Evolutionary conservation across 2,113 vertebrate species (phyloP).

Genomic region (Oreocharis arfaki): DNA sequence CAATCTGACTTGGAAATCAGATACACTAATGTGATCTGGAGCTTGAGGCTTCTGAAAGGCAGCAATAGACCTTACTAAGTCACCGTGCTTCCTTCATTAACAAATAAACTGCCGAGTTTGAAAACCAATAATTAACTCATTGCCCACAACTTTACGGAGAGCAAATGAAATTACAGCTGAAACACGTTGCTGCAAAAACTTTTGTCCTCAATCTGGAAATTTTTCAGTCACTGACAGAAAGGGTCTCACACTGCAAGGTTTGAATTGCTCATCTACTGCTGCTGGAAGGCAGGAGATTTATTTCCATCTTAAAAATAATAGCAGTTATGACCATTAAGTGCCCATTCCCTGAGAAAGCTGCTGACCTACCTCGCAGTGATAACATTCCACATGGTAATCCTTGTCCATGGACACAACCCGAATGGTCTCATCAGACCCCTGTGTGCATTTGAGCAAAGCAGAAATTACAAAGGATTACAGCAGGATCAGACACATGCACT

Average conservation of each 20-base stretch:
- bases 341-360: background rate
- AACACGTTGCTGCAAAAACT: background rate
- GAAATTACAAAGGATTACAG: background rate
- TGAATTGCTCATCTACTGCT: background rate
- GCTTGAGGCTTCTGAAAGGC: background rate
- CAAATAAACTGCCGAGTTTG: background rate
- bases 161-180: background rate
- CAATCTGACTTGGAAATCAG: background rate
- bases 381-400: slow-evolving; percentile 95
- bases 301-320: background rate
- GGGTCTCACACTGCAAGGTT: background rate
- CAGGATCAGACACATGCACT: background rate
- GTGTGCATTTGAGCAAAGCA: background rate
- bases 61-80: background rate
- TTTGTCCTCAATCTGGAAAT: background rate
- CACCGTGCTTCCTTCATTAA: background rate
- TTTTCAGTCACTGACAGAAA: background rate
- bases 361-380: slow-evolving; percentile 88
- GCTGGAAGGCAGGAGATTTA: background rate
- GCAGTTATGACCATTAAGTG: background rate
- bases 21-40: background rate
- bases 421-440: slow-evolving; percentile 96
- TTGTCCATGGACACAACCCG: slow-evolving; percentile 97
- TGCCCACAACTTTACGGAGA: background rate
- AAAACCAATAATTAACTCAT: background rate